These are phyloP conservation scores for Camponotus floridanus DNA, from an alignment of 1,140 invertebrate genomes.

Conservation along the genomic window DNA sequence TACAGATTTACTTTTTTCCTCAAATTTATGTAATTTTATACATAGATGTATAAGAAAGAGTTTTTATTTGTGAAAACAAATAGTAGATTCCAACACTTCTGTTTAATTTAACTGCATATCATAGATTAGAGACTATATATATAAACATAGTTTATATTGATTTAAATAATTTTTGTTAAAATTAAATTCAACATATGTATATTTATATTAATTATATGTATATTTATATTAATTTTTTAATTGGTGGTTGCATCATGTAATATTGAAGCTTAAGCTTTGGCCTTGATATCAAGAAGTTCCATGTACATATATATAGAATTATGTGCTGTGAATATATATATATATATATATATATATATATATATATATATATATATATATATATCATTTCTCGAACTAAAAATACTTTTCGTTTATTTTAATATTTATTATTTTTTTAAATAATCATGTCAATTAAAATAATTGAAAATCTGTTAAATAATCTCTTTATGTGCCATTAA, in stretches of 20 bases:
- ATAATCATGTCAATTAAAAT: too few species aligned
- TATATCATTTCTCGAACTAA: not conserved
- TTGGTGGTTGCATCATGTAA: not conserved
- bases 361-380: not conserved
- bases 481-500: too few species aligned
- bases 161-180: constrained; percentile 26
- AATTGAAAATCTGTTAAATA: too few species aligned
- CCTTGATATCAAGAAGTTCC: not conserved
- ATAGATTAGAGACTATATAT: not conserved
- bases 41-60: not conserved
- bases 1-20: not conserved
- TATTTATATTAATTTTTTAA: not conserved
- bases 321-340: not conserved
- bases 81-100: not conserved
- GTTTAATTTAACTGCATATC: constrained; percentile 1
- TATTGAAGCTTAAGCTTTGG: not conserved
- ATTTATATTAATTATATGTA: too few species aligned
- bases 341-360: too few species aligned
- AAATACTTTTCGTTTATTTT: not conserved
- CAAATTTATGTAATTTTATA: constrained; percentile 13
- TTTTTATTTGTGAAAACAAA: not conserved
- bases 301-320: not conserved
- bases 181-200: not conserved
- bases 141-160: not conserved
- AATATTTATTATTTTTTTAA: not conserved